These are phyloP conservation scores for Leptinotarsa tumamoca DNA, from an alignment of 2,888 invertebrate genomes.

Conservation along the genomic window DNA sequence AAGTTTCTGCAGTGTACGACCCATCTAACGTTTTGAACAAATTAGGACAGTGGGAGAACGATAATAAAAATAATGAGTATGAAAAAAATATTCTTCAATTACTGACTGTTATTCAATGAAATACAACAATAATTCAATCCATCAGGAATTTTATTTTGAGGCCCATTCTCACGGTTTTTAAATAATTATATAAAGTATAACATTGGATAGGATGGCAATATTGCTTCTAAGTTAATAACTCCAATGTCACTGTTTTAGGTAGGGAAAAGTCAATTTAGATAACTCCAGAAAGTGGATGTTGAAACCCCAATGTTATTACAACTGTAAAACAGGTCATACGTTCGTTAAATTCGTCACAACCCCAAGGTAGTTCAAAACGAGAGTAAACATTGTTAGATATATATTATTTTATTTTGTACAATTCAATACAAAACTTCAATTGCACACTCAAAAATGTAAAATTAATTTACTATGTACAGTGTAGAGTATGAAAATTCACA, in stretches of 20 bases:
- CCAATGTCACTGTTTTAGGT: too few species aligned
- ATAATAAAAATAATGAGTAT: slow-evolving; percentile 45
- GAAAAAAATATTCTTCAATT: slow-evolving; percentile 48
- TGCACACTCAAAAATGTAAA: slow-evolving; percentile 55
- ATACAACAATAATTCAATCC: slow-evolving; percentile 23
- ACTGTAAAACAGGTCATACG: too few species aligned
- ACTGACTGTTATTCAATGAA: slow-evolving; percentile 20
- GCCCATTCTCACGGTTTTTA: too few species aligned
- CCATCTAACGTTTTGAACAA: slow-evolving; percentile 58
- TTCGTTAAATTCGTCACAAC: neutral
- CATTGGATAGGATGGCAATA: too few species aligned
- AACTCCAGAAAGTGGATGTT: too few species aligned
- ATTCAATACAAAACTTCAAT: slow-evolving; percentile 53
- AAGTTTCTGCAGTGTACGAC: slow-evolving; percentile 67
- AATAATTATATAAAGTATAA: too few species aligned
- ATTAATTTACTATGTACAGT: slow-evolving; percentile 49
- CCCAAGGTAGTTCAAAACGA: neutral
- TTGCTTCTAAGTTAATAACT: too few species aligned
- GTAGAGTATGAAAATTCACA: slow-evolving; percentile 26
- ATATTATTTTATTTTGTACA: slow-evolving; percentile 52
- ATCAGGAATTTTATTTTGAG: neutral
- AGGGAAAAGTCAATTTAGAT: too few species aligned
- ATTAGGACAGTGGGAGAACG: slow-evolving; percentile 41
- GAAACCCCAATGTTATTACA: too few species aligned
- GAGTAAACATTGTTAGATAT: neutral